These are phyloP conservation scores for Agrochola litura DNA, from an alignment of 2,888 invertebrate genomes.

Conservation along the genomic window DNA sequence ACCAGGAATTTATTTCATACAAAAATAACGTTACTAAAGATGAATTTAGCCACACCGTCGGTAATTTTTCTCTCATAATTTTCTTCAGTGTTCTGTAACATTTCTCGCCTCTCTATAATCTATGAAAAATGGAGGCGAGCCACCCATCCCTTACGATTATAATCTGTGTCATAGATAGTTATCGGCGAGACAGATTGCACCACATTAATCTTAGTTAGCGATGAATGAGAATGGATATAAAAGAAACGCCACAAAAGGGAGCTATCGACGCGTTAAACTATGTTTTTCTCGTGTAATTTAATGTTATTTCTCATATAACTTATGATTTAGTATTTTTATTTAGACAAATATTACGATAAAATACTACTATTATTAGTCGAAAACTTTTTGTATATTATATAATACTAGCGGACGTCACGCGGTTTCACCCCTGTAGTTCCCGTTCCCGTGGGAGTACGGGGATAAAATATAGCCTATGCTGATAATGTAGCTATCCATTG, in stretches of 20 bases:
- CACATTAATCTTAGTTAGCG: conserved; percentile 69
- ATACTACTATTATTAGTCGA: not conserved
- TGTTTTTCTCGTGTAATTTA: conserved; percentile 42
- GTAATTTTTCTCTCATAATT: not conserved
- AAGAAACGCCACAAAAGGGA: conserved; percentile 49
- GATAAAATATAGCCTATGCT: too few species aligned
- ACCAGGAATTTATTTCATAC: not conserved
- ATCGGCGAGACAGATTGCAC: conserved; percentile 65
- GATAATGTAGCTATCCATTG: too few species aligned
- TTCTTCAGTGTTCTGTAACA: conserved; percentile 9
- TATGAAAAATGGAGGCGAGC: conserved; percentile 42
- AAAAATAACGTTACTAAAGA: not conserved
- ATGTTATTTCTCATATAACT: conserved; percentile 23
- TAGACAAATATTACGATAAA: not conserved
- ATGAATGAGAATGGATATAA: conserved; percentile 57
- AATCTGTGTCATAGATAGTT: conserved; percentile 62
- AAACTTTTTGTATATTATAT: too few species aligned
- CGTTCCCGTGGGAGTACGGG: too few species aligned
- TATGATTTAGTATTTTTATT: conserved; percentile 10
- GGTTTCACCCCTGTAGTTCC: too few species aligned
- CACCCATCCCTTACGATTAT: conserved; percentile 47
- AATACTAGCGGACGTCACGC: too few species aligned
- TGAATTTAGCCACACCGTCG: not conserved
- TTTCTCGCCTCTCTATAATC: conserved; percentile 13
- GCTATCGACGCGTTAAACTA: conserved; percentile 47